Evolutionary conservation across 2,113 vertebrate species (phyloP).

Genomic region (Microcebus tavaratra): DNA sequence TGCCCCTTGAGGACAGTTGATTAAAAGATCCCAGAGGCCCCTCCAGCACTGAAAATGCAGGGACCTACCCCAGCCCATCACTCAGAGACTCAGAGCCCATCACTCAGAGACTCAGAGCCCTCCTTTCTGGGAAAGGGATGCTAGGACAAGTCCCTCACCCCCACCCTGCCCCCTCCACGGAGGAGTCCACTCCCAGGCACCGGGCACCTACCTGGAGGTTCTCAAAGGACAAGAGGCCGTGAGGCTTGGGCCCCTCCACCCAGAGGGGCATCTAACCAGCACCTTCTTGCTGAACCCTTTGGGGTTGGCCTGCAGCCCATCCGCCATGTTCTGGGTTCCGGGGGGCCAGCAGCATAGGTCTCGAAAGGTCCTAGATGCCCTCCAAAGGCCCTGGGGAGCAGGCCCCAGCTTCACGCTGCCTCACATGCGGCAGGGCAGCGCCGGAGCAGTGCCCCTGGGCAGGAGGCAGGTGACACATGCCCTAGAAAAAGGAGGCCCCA

Average conservation of each 20-base stretch:
- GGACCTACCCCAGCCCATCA: not conserved
- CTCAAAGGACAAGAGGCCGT: not conserved
- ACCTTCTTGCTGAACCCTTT: constrained; percentile 74
- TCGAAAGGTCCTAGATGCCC: not conserved
- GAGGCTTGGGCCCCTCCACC: not conserved
- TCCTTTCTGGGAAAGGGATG: not conserved
- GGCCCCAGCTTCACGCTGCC: constrained; percentile 67
- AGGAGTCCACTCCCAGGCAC: not conserved
- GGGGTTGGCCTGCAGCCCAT: constrained; percentile 68
- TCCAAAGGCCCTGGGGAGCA: constrained; percentile 1
- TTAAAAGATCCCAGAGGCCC: not conserved
- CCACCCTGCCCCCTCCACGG: not conserved
- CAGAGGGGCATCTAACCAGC: constrained; percentile 67
- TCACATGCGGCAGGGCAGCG: constrained; percentile 54
- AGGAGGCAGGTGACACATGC: constrained; percentile 69
- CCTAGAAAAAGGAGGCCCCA: constrained; percentile 72
- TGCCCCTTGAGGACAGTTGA: not conserved
- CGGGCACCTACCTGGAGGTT: constrained; percentile 65
- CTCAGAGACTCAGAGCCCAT: not conserved
- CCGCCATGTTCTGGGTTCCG: constrained; percentile 61
- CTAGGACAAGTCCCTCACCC: not conserved
- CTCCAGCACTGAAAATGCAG: not conserved
- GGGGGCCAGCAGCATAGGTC: constrained; percentile 60
- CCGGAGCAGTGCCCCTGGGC: constrained; percentile 70
- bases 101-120: not conserved